phyloP scores from a whole-genome alignment of 2,797 vertebrate genomes.

The Notamacropus eugenii region DNA sequence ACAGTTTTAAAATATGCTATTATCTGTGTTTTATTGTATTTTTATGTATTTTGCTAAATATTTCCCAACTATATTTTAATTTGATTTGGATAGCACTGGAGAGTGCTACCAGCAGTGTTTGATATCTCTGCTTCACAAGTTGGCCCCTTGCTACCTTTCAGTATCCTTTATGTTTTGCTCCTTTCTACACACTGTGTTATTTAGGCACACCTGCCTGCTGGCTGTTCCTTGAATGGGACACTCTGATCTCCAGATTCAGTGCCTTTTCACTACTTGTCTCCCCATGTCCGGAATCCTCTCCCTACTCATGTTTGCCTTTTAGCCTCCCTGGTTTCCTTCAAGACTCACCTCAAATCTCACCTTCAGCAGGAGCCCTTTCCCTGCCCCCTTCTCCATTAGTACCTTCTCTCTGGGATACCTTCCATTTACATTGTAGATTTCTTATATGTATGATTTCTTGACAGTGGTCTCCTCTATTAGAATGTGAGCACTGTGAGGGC shows the following conservation, averaged over 20 bases:
- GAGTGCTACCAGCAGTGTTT: background rate
- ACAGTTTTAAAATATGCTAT: background rate
- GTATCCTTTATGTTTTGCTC: background rate
- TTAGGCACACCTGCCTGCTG: background rate
- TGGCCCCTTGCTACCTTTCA: background rate
- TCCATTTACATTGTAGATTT: background rate
- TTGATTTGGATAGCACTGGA: background rate
- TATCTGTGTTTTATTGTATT: background rate
- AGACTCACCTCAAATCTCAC: background rate
- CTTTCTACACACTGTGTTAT: background rate
- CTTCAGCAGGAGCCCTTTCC: background rate
- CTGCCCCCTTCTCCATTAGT: background rate
- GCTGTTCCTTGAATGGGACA: background rate
- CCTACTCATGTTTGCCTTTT: background rate
- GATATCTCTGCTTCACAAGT: background rate
- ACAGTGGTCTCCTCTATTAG: background rate
- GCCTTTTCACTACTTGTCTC: background rate
- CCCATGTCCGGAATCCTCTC: background rate
- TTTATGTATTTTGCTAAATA: background rate
- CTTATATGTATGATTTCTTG: background rate
- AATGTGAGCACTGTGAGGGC: background rate
- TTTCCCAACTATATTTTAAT: background rate
- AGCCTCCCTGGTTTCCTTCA: background rate
- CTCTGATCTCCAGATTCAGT: background rate
- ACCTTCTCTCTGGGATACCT: background rate